Base-by-base conservation (phyloP, 1,140 invertebrate species). In the Spodoptera litura region DNA sequence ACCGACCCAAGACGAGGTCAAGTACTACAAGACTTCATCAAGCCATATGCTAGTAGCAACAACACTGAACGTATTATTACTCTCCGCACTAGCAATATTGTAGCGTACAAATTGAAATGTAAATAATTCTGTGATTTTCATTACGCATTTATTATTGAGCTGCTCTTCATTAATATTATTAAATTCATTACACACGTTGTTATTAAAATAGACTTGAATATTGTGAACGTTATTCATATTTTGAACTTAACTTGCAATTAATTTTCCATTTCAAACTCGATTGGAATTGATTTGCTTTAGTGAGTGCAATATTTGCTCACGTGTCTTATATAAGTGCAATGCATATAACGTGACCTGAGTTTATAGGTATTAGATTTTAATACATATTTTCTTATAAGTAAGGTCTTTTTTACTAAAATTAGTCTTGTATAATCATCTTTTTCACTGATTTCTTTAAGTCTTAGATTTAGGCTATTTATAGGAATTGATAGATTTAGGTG, bases 1-100 rank as follows among this genome's bases (percentile, higher is more conserved):
- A 10, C 93, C 92, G 0, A 94, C 91, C 20, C 92, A 94, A 79
- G 92, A 94, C 51, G 93, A 95, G 87, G 92, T 94, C 4, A 94
- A 92, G 83, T 93, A 94, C 82, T 94, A 91, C 81, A 92, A 93
- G 73, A 81, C 90, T 52, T 91, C 91, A n/a, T 88, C 88, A 11
- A 83, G 82, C 78, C 38, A 73, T 53, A 75, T 52, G 38, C 15
- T 76, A 31, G 79, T 77, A 62, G 35, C 66, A 62, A 85, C 81
- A 38, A 62, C 79, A 58, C 31, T 81, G 53, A 70, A 74, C 80
- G 80, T 79, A 38, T 44, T 79, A 38, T 44, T 81, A 70, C 27
- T 73, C 52, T 51, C n/a, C 27, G 11, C 70, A n/a, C 3, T 61
- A 51, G 62, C 20, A 59, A 62, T 77, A 61, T 81, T 82, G 73